Evolutionary conservation across 2,888 invertebrate species (phyloP).

Genomic region (Gasteruption jaculator): DNA sequence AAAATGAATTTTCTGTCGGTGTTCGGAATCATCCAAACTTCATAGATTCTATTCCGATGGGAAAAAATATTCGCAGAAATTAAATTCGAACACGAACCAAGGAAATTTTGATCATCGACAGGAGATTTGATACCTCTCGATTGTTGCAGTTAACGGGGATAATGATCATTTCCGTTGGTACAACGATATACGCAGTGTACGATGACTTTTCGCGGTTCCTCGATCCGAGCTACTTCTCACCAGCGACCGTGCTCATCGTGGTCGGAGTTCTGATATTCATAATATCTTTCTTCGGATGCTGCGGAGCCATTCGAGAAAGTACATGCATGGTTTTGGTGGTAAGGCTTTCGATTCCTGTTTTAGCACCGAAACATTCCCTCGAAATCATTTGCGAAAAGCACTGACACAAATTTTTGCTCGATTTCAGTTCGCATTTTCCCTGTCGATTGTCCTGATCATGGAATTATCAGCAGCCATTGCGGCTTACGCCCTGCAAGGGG

Average conservation of each 20-base stretch:
- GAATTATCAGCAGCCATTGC: conserved; percentile 60
- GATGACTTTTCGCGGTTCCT: conserved; percentile 60
- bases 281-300: conserved; percentile 74
- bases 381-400: too few relatives aligned
- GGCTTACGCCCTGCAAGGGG: conserved; percentile 54
- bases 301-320: conserved; percentile 77
- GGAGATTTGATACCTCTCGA: not conserved
- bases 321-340: conserved; percentile 66
- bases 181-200: conserved; percentile 58
- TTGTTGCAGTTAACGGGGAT: conserved; percentile 64
- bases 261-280: conserved; percentile 73
- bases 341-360: too few relatives aligned
- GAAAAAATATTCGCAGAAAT: not conserved
- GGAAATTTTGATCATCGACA: not conserved
- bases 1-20: too few relatives aligned
- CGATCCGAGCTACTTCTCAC: conserved; percentile 63
- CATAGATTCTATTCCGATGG: not conserved
- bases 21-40: not conserved
- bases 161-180: conserved; percentile 64
- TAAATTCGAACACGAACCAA: not conserved
- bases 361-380: too few relatives aligned
- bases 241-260: conserved; percentile 71
- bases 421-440: conserved; percentile 56
- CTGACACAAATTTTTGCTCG: conserved; percentile 8
- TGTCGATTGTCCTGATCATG: conserved; percentile 57